Evolutionary conservation across 64 coral and sea anemone species (phyloP), one percentile per base, ranked within the genome.

Genomic region (Dendrophyllia cribrosa): DNA sequence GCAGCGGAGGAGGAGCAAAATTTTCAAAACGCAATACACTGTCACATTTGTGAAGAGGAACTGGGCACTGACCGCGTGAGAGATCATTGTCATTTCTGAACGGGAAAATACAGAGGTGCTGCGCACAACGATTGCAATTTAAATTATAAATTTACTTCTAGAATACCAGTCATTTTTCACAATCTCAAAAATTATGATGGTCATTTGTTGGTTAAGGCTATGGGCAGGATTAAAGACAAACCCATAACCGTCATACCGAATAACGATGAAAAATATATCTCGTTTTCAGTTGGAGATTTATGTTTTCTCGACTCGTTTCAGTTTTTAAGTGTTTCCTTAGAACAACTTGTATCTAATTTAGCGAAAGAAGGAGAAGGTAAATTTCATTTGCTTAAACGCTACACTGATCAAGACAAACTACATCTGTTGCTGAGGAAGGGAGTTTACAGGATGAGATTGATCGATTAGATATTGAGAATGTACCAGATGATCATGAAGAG

Each of bases 101-200:
- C 87, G 21, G 88, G 93, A 9, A 79, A 90, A 66, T 95, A 47
- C 21, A 64, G 93, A 10, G 93, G 86, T 6, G 79, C 87, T 4
- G 87, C 79, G 13, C 87, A 95, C 21, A 85, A 77, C 46, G 25
- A 3, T 17, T 92, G 82, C 44, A 86, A 92, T 58, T 77, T 86
- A 12, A 86, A 86, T 43, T 92, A 62, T 44, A 78, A 64, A 15
- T 89, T 85, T 12, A 85, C 78, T 9, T 51, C 64, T 0, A 66
- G 87, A n/a, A 89, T 94, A 14, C 93, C 93, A 14, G 78, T 95
- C 15, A 68, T 95, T 74, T 70, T 83, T 2, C 82, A 86, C n/a
- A 92, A 92, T n/a, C 56, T 92, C 0, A 15, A 24, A 9, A 62
- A 62, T 22, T 89, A 89, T 49, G 88, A 91, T 63, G 53, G 77